phyloP scores from a whole-genome alignment of 2,113 vertebrate genomes.

The Martes martes region DNA sequence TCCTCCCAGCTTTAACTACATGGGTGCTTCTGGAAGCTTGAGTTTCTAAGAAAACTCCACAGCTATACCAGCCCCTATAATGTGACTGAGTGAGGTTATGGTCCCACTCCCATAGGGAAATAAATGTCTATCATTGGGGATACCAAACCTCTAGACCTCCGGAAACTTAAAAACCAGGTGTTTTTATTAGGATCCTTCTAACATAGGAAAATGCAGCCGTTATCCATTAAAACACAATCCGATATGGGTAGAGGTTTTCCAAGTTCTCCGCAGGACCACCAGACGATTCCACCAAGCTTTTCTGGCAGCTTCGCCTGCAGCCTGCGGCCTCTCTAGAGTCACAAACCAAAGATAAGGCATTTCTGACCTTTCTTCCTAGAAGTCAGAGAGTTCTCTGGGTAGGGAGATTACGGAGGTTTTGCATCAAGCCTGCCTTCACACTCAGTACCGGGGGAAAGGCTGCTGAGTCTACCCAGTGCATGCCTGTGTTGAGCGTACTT shows the following conservation, averaged over 20 bases:
- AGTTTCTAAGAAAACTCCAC: conserved; percentile 9
- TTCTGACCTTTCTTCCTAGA: not conserved
- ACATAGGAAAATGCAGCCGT: not conserved
- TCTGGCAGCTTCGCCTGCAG: not conserved
- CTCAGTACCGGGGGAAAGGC: not conserved
- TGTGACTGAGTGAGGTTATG: not conserved
- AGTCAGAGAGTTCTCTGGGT: not conserved
- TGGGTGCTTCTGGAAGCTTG: conserved; percentile 17
- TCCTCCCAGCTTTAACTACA: not conserved
- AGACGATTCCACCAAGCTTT: not conserved
- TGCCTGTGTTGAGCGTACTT: not conserved
- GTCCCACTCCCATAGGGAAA: not conserved
- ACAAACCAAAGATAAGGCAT: not conserved
- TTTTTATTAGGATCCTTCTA: conserved; percentile 6
- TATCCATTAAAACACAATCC: not conserved
- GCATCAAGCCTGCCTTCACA: not conserved
- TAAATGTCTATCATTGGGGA: not conserved
- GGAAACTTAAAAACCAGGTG: not conserved
- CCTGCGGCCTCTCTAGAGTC: not conserved
- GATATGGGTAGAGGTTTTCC: not conserved
- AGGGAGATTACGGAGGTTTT: not conserved
- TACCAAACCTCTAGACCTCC: not conserved
- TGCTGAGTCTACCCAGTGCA: not conserved
- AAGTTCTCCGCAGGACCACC: not conserved
- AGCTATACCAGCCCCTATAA: not conserved